Percentiles rank a stretch among this genome's conserved stretches.
Conservation (phyloP, 2,888 invertebrate species). For the Drosophila eohydei region DNA sequence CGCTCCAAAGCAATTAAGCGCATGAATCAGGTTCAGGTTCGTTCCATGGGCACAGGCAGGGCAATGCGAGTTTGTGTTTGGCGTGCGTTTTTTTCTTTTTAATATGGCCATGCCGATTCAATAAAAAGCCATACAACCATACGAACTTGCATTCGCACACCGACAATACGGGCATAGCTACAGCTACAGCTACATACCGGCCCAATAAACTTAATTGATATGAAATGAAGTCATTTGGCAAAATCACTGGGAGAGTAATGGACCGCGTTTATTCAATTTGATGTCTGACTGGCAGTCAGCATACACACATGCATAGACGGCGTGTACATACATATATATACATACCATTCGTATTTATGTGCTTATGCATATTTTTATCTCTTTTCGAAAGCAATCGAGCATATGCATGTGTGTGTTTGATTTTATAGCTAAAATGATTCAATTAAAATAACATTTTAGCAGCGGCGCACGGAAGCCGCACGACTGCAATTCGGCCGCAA, state of each 20-base stretch:
- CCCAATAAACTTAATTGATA: slow-evolving; percentile 83
- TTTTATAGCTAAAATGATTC: slow-evolving; percentile 60
- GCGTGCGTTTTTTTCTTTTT: slow-evolving; percentile 36
- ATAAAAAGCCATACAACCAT: slow-evolving; percentile 48
- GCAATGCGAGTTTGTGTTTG: slow-evolving; percentile 38
- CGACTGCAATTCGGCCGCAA: slow-evolving; percentile 61
- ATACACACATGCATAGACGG: slow-evolving; percentile 13
- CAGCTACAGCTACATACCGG: slow-evolving; percentile 36
- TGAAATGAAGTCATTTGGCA: slow-evolving; percentile 84
- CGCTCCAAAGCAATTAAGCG: slow-evolving; percentile 83
- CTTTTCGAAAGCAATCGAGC: slow-evolving; percentile 56
- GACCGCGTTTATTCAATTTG: slow-evolving; percentile 78
- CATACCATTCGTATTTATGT: slow-evolving; percentile 19
- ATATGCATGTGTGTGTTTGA: slow-evolving; percentile 26
- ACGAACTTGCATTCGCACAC: slow-evolving; percentile 23
- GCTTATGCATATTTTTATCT: slow-evolving; percentile 52
- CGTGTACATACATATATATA: neutral
- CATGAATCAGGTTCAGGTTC: slow-evolving; percentile 80
- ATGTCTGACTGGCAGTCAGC: slow-evolving; percentile 63
- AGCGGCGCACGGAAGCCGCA: slow-evolving; percentile 75
- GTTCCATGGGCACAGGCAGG: slow-evolving; percentile 65
- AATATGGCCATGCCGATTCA: slow-evolving; percentile 49
- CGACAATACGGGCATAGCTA: slow-evolving; percentile 13
- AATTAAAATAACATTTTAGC: slow-evolving; percentile 63
- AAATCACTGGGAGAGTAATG: slow-evolving; percentile 71